Evolutionary conservation across 92 coral and sea anemone species (phyloP).

Genomic region (Parazoanthus swiftii): DNA sequence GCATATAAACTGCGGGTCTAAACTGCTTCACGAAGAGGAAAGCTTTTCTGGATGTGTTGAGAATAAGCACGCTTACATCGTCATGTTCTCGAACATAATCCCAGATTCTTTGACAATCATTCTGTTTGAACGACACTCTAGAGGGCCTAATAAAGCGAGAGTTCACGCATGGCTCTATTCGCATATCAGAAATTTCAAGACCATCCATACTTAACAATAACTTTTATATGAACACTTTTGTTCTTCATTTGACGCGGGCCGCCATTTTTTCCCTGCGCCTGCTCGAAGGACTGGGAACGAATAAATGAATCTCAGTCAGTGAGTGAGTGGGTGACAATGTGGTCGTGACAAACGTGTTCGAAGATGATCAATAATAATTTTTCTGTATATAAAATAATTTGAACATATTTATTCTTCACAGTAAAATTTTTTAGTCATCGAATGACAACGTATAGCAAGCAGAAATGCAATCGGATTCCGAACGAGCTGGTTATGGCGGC

Average conservation of each 20-base stretch:
- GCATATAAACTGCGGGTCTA: slow-evolving; percentile 90
- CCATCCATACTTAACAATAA: slow-evolving; percentile 52
- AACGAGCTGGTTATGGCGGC: slow-evolving; percentile 43
- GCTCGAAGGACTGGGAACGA: slow-evolving; percentile 28
- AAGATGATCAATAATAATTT: not conserved
- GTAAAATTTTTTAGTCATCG: not conserved
- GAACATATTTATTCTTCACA: not conserved
- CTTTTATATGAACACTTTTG: not conserved
- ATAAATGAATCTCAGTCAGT: too few relatives aligned
- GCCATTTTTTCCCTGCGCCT: slow-evolving; percentile 1
- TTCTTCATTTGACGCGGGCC: not conserved
- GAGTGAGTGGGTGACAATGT: too few relatives aligned
- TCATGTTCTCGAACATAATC: slow-evolving; percentile 93
- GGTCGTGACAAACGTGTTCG: not conserved
- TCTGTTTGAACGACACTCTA: slow-evolving; percentile 89
- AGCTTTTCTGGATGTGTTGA: slow-evolving; percentile 91
- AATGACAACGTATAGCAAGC: not conserved
- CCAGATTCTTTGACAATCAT: slow-evolving; percentile 86
- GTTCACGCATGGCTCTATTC: slow-evolving; percentile 79
- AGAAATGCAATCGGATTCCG: slow-evolving; percentile 39
- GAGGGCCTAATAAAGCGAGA: slow-evolving; percentile 85
- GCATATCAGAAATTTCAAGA: slow-evolving; percentile 64
- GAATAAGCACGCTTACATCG: slow-evolving; percentile 59
- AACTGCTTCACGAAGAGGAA: slow-evolving; percentile 95
- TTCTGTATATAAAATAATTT: not conserved